phyloP scores from a whole-genome alignment of 2,888 invertebrate genomes.

The Nemoura dubitans region DNA sequence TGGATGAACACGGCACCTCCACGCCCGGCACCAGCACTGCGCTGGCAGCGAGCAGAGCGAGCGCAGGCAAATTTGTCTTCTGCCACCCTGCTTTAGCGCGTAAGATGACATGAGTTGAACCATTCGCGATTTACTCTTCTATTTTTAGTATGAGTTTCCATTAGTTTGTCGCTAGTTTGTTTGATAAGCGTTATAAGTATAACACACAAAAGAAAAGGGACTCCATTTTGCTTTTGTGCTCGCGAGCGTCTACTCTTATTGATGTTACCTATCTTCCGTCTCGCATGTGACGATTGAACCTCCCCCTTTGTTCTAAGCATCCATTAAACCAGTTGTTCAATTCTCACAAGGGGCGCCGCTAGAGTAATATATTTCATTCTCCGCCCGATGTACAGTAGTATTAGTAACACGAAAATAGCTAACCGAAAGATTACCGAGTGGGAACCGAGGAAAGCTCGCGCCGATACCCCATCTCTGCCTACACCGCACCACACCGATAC shows the following conservation, averaged over 20 bases:
- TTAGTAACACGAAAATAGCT: background rate
- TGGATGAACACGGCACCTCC: background rate
- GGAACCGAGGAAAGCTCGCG: background rate
- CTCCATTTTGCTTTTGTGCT: background rate
- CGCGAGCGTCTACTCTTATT: background rate
- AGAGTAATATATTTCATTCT: background rate
- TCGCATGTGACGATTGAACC: background rate
- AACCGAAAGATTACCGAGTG: background rate
- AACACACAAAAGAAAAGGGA: background rate
- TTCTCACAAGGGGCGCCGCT: background rate
- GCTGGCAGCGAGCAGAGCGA: no score
- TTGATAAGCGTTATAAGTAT: constrained; percentile 1
- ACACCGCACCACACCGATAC: no score
- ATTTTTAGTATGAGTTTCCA: background rate
- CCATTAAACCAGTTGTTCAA: background rate
- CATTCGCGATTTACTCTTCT: background rate
- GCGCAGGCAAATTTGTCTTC: no score
- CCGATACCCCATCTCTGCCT: no score
- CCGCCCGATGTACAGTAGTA: background rate
- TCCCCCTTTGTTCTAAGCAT: background rate
- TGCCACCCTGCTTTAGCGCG: no score
- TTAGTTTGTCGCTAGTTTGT: background rate
- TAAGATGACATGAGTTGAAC: no score
- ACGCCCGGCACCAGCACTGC: background rate
- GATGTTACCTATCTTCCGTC: background rate